Base-by-base conservation (phyloP, 2,888 invertebrate species). In the Chymomyza amoena region DNA sequence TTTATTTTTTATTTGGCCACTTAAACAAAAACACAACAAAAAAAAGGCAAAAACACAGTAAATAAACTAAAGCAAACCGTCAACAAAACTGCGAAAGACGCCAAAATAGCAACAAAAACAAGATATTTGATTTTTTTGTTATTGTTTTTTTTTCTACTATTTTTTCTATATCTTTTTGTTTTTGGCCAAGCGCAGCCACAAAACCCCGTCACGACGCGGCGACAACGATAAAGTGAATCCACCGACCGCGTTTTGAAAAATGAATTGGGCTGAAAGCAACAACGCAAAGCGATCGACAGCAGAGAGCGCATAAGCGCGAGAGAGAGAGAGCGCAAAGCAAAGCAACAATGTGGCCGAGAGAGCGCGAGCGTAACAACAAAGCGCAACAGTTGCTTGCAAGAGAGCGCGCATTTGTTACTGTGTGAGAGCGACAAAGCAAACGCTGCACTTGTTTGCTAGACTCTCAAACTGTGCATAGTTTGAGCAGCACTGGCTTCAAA, bases 51-150 rank as follows among this genome's bases (percentile, higher is more conserved):
- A 70, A 60, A 16, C 51, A 28, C n/a, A 57, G 36, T 28, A 36
- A n/a, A 52, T 18, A 52, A 54, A 54, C 20, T 60, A 18, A 67
- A 69, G 56, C 56, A 60, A 66, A 61, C 59, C 54, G 54, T 20
- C 69, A 69, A 69, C 66, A 69, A 70, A 75, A 72, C 69, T 56
- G 51, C 61, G 69, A 61, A 61, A 59, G 20, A n/a, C 54, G 54
- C 16, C 54, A 16, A 45, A 45, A 45, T 61, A 68, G 28, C 56
- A 70, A 56, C 64, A 64, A 36, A 63, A 66, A 66, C 61, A 61
- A 45, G 56, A 45, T 13, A 45, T 45, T 45, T 10, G 3, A 10
- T 45, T 45, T 45, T 6, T 45, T 45, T 45, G 10, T 45, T 45
- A 13, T 13, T 45, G 39, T 45, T 10, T 45, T 45, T 6, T 36